Percentiles rank a stretch among this genome's conserved stretches.
These are phyloP conservation scores for Siderastrea siderea DNA, from an alignment of 92 coral and sea anemone genomes.

Conservation along the genomic window DNA sequence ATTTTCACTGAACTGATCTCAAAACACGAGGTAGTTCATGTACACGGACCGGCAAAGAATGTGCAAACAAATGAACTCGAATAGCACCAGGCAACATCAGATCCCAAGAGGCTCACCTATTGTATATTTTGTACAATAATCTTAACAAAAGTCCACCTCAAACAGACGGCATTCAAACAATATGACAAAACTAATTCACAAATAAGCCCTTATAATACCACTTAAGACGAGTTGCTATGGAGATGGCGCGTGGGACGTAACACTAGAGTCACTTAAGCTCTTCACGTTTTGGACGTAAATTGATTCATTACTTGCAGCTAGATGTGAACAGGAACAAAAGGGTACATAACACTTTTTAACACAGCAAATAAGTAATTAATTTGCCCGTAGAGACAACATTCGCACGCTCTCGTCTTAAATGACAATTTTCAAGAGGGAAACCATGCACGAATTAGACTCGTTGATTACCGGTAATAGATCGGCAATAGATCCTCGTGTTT, in stretches of 20 bases:
- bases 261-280: neutral
- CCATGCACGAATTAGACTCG: too few species aligned
- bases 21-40: slow-evolving; percentile 10
- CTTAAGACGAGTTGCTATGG: slow-evolving; percentile 22
- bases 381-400: neutral
- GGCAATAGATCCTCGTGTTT: too few species aligned
- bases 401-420: neutral
- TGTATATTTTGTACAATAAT: slow-evolving; percentile 37
- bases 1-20: slow-evolving; percentile 35
- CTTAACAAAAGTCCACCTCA: slow-evolving; percentile 3
- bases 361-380: slow-evolving; percentile 3
- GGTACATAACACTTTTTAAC: slow-evolving; percentile 1
- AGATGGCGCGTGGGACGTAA: slow-evolving; percentile 14
- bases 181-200: slow-evolving; percentile 52
- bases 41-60: slow-evolving; percentile 2
- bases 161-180: slow-evolving; percentile 43
- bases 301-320: neutral
- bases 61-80: slow-evolving; percentile 70
- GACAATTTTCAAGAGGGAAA: too few species aligned
- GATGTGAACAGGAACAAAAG: neutral
- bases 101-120: slow-evolving; percentile 57
- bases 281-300: neutral
- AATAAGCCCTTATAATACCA: slow-evolving; percentile 22
- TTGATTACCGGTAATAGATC: too few species aligned
- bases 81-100: slow-evolving; percentile 75